Evolutionary conservation across 1,140 invertebrate genomes (phyloP), one percentile per base, ranked within the genome.

Genomic region (Zaprionus ghesquierei): DNA sequence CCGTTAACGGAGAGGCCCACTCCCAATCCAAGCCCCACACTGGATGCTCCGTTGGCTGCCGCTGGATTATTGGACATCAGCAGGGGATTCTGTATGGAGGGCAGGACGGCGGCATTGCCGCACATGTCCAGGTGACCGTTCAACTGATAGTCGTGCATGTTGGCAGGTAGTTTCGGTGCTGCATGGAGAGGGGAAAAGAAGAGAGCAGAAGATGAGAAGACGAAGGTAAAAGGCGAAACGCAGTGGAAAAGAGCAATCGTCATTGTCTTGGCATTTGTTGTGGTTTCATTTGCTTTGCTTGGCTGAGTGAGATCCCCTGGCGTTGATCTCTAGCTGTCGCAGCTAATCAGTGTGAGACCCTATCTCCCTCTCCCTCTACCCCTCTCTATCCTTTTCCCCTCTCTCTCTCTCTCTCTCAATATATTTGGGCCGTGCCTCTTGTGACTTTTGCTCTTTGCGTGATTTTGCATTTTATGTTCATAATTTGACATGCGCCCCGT

Each of bases 121-220:
- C 90, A 92, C 76, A 90, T 90, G 60, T 91, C 90, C 38, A 90
- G 69, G 69, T 91, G 90, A 44, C 89, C 89, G 69, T 90, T 91
- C 65, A 92, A 70, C 66, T 92, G 90, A 65, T 89, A 92, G 56
- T 92, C 91, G 73, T 92, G 90, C 63, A 92, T 64, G 92, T 95
- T 96, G 64, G 94, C 93, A 92, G 94, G 94, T 79, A 95, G 92
- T 92, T 96, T 96, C 44, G 95, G 94, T 54, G 93, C 95, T 96
- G 75, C 41, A 76, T 68, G 35, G 65, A 9, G 38, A 62, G 41
- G 35, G 27, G 20, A 33, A 33, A n/a, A 49, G 6, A 31, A 33
- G 31, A 72, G n/a, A 61, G n/a, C 50, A 33, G 23, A 22, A 27
- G 31, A 18, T 50, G 53, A 55, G 23, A 54, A 49, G 50, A 25